Percentiles rank a stretch among this genome's conserved stretches.
Conservation (phyloP, 92 coral and sea anemone species). For the Parazoanthus atlanticus region DNA sequence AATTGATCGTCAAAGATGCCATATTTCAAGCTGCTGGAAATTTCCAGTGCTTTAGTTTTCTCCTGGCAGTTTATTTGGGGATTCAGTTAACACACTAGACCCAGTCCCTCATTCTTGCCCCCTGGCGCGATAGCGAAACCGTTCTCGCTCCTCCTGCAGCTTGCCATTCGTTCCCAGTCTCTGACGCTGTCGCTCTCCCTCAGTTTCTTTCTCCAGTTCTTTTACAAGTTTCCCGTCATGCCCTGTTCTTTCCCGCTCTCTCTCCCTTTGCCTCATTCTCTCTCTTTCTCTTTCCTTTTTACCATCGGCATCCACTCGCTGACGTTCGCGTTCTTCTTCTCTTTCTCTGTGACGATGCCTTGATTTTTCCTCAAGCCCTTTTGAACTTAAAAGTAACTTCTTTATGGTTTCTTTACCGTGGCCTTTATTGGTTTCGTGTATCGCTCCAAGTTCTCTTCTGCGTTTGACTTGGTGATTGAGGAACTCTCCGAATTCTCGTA, state of each 20-base stretch:
- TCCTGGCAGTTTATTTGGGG: background rate
- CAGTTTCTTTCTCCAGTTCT: slow-evolving; percentile 66
- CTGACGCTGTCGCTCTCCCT: slow-evolving; percentile 72
- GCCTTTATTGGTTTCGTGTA: background rate
- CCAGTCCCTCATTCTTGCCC: slow-evolving; percentile 23
- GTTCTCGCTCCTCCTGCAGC: slow-evolving; percentile 63
- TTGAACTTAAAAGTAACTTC: background rate
- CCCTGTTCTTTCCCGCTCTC: slow-evolving; percentile 56
- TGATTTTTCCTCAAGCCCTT: background rate
- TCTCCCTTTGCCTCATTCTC: slow-evolving; percentile 65
- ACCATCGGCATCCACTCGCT: slow-evolving; percentile 40
- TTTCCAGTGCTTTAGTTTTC: background rate
- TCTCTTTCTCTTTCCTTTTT: slow-evolving; percentile 58
- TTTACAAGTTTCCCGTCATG: slow-evolving; percentile 43
- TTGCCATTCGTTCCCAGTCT: slow-evolving; percentile 50
- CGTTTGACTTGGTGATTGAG: background rate
- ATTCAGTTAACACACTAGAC: background rate
- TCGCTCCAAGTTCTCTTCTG: background rate
- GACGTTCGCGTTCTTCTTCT: slow-evolving; percentile 51
- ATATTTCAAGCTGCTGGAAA: no score
- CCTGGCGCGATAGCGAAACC: slow-evolving; percentile 67
- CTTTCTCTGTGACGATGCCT: slow-evolving; percentile 36
- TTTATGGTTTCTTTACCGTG: background rate
- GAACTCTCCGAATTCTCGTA: background rate
- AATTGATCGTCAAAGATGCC: no score